phyloP scores from a whole-genome alignment of 2,888 invertebrate genomes.

The Neuroscelio doddi region DNA sequence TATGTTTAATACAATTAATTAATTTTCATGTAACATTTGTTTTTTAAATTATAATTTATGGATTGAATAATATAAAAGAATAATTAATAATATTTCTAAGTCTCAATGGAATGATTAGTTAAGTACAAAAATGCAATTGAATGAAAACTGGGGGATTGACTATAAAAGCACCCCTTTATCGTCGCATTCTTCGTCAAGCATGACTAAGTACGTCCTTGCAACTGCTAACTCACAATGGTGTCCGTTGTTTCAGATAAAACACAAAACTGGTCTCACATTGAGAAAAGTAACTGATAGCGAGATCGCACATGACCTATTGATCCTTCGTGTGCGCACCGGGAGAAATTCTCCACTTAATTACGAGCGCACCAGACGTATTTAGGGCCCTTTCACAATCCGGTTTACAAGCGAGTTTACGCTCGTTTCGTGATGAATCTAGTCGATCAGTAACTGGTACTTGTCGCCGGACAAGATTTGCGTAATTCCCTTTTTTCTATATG shows the following conservation, averaged over 20 bases:
- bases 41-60: too few species aligned
- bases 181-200: constrained; percentile 56
- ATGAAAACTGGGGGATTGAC: constrained; percentile 18
- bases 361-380: background rate
- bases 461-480: too few species aligned
- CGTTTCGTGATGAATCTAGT: background rate
- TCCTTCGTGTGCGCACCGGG: constrained; percentile 4
- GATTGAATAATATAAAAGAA: too few species aligned
- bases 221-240: constrained; percentile 18
- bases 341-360: constrained; percentile 18
- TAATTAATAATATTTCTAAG: too few species aligned
- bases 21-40: too few species aligned
- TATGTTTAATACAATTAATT: too few species aligned
- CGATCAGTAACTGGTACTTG: too few species aligned
- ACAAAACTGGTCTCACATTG: constrained; percentile 13
- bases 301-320: constrained; percentile 18
- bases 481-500: too few species aligned
- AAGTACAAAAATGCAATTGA: too few species aligned
- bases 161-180: constrained; percentile 33
- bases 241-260: constrained; percentile 14
- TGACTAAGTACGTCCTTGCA: constrained; percentile 53
- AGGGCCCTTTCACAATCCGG: constrained; percentile 8
- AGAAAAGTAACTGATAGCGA: constrained; percentile 24
- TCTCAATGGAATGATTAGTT: too few species aligned
- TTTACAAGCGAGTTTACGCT: constrained; percentile 12